Base-by-base conservation (phyloP, 1,140 invertebrate genomes). In the Mylabris phalerata region DNA sequence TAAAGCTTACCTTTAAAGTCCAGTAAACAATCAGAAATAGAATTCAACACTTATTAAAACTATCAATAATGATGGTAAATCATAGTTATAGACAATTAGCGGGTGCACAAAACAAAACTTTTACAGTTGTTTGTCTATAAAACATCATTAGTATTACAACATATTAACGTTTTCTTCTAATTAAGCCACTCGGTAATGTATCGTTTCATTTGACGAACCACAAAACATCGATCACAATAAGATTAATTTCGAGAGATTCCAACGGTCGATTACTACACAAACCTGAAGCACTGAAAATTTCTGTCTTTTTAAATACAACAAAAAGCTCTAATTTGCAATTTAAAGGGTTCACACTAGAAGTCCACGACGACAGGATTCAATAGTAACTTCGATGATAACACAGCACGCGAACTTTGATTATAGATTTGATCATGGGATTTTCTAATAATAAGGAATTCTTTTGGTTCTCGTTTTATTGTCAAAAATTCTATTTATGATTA, bases 211-310 rank as follows among this genome's bases (percentile, higher is more conserved):
- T 9, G 1, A 24, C 4, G 38, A 51, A 41, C 48, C 50, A 52
- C 46, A 45, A 52, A 54, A 54, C 60, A 61, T 58, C 48, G 49
- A 54, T 61, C 55, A 61, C 60, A 40, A 19, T 9, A 32, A 9
- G 32, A 47, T 55, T 47, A 40, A 47, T 55, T 55, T 45, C 32
- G 4, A 44, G 39, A 25, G 49, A 41, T 25, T 43, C 40, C n/a
- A 42, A 43, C 11, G 45, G 25, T 24, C 24, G 46, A 59, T 48
- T 40, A 25, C 38, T 25, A 46, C 44, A 41, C 50, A 49, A 48
- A 57, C 44, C 39, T 26, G 45, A 51, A 25, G 7, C 48, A 50
- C 56, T 46, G 24, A 38, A 54, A 46, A 26, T 25, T 11, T 1
- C 50, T 13, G 32, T 32, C 32, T 32, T 32, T 32, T 0, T 19